Evolutionary conservation across 2,888 invertebrate genomes (phyloP).

Genomic region (Drosophila siamana): DNA sequence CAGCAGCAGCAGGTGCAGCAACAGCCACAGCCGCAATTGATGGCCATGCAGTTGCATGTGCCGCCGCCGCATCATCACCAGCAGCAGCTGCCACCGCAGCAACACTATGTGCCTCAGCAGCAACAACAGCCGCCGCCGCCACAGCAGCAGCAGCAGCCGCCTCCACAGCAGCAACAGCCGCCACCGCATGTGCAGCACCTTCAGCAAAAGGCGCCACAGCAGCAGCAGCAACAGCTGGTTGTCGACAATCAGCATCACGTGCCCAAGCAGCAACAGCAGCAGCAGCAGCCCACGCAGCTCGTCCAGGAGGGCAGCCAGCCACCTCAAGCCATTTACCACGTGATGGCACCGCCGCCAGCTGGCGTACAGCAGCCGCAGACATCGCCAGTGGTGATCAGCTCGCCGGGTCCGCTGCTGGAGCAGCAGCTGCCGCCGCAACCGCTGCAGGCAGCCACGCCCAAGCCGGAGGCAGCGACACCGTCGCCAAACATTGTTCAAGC

Average conservation of each 20-base stretch:
- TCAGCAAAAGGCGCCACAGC: constrained; percentile 59
- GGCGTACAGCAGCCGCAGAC: constrained; percentile 74
- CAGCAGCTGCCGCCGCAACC: constrained; percentile 52
- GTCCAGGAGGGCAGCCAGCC: constrained; percentile 57
- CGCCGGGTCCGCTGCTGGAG: constrained; percentile 65
- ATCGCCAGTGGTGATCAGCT: constrained; percentile 71
- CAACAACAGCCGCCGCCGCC: constrained; percentile 80
- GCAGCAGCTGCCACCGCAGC: constrained; percentile 73
- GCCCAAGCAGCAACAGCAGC: constrained; percentile 41
- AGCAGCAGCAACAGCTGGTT: constrained; percentile 72
- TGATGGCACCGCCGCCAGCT: constrained; percentile 52
- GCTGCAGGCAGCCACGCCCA: constrained; percentile 58
- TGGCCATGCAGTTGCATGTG: constrained; percentile 77
- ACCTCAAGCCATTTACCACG: constrained; percentile 68
- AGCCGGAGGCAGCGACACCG: constrained; percentile 60
- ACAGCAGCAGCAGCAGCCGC: constrained; percentile 65
- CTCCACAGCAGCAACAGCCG: constrained; percentile 53
- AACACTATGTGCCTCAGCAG: constrained; percentile 78
- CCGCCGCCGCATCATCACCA: constrained; percentile 66
- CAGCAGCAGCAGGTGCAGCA: constrained; percentile 63
- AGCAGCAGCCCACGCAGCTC: constrained; percentile 50
- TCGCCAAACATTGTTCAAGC: constrained; percentile 45
- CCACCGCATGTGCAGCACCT: constrained; percentile 58
- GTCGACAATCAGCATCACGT: constrained; percentile 70
- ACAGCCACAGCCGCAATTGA: constrained; percentile 71